phyloP scores from a whole-genome alignment of 2,888 invertebrate species.

The Balanococcus diminutus region DNA sequence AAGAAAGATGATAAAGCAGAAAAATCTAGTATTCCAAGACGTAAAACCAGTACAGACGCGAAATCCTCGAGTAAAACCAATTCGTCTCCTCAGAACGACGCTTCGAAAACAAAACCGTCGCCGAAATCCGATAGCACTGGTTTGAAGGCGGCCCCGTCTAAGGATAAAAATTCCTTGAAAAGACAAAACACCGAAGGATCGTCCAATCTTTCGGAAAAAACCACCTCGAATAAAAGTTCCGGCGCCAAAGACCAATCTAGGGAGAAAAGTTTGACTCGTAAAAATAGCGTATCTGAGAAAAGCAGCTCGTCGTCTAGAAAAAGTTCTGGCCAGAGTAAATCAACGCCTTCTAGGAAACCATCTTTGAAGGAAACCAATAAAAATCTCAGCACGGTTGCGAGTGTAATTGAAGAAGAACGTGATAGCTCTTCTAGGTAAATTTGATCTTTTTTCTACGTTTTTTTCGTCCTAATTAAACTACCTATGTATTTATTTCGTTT shows the following conservation, averaged over 20 bases:
- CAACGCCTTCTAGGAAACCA: background rate
- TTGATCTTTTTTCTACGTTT: background rate
- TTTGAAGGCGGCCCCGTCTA: background rate
- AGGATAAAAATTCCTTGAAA: background rate
- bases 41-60: background rate
- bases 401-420: constrained; percentile 31
- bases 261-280: background rate
- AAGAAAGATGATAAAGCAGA: background rate
- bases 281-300: constrained; percentile 1
- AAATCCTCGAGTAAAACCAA: background rate
- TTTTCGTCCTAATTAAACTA: background rate
- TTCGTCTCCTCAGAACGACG: background rate
- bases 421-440: background rate
- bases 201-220: background rate
- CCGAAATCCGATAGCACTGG: background rate
- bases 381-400: background rate
- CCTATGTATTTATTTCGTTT: background rate
- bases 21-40: background rate
- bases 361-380: constrained; percentile 15
- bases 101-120: background rate
- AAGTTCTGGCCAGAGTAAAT: background rate
- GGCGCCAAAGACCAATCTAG: background rate
- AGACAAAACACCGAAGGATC: background rate
- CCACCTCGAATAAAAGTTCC: background rate
- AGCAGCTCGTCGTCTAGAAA: background rate